Conservation (phyloP, 2,113 vertebrate genomes). For the Nanorana parkeri region DNA sequence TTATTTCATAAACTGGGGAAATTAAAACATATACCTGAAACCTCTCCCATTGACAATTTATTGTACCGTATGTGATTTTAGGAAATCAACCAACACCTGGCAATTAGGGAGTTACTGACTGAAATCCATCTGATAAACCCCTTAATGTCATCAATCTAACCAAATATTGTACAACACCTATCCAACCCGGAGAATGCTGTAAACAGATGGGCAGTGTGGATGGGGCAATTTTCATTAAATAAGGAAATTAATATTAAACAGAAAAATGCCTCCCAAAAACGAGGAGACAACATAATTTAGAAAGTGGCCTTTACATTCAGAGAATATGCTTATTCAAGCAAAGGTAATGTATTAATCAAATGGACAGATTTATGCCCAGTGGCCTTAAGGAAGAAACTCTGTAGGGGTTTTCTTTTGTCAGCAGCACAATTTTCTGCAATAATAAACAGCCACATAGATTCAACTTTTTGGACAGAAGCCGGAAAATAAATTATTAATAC, state of each 20-base stretch:
- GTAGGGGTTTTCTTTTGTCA: constrained; percentile 38
- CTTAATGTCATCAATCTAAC: too few species aligned
- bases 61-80: too few species aligned
- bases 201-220: constrained; percentile 41
- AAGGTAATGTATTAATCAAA: constrained; percentile 47
- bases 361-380: constrained; percentile 29
- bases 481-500: background rate
- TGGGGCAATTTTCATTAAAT: constrained; percentile 26
- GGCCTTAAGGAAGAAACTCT: constrained; percentile 45
- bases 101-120: background rate
- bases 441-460: background rate
- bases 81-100: too few species aligned
- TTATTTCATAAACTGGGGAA: too few species aligned
- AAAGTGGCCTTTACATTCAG: constrained; percentile 46
- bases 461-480: background rate
- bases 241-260: constrained; percentile 51
- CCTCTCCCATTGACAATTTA: too few species aligned
- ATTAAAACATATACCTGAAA: too few species aligned
- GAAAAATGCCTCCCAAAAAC: constrained; percentile 15
- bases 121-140: background rate
- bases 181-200: background rate
- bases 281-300: constrained; percentile 25
- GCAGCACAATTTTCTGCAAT: constrained; percentile 7
- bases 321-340: constrained; percentile 48
- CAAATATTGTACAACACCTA: background rate